These are phyloP conservation scores for Cybosia mesomella DNA, from an alignment of 2,888 invertebrate genomes.

Conservation along the genomic window DNA sequence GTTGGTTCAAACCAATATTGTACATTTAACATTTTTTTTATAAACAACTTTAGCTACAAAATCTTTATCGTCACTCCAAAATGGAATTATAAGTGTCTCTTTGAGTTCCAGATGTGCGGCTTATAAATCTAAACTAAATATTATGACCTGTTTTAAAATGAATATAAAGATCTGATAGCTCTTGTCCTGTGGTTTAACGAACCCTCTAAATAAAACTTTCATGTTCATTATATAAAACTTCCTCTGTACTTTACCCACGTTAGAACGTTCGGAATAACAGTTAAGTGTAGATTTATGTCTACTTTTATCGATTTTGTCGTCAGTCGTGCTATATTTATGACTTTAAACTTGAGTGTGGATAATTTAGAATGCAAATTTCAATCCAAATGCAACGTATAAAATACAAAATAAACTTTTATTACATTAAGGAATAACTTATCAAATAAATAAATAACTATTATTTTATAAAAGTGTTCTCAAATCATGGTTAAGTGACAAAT, in stretches of 20 bases:
- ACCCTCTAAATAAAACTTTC: not conserved
- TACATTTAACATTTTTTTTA: not conserved
- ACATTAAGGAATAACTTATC: too few relatives aligned
- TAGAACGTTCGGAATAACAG: not conserved
- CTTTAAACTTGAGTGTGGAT: constrained; percentile 16
- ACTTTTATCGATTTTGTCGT: constrained; percentile 7
- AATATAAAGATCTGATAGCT: not conserved
- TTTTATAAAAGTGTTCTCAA: too few relatives aligned
- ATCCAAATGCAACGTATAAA: too few relatives aligned
- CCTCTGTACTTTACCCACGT: not conserved
- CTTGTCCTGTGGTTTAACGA: not conserved
- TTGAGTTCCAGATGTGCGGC: constrained; percentile 8
- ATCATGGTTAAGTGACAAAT: too few relatives aligned
- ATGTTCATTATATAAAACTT: constrained; percentile 5
- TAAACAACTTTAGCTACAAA: not conserved
- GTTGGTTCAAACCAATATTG: constrained; percentile 44
- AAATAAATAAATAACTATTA: too few relatives aligned
- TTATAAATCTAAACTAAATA: constrained; percentile 10
- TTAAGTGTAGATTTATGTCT: not conserved
- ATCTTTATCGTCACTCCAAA: not conserved
- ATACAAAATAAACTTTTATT: too few relatives aligned
- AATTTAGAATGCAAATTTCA: not conserved
- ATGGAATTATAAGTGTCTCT: not conserved
- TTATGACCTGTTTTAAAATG: not conserved
- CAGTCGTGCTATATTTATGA: constrained; percentile 15